A percentile compares a stretch with the other conserved stretches of the same genome.
Conservation (phyloP, 2,113 vertebrate genomes). For the Bubalus kerabau region DNA sequence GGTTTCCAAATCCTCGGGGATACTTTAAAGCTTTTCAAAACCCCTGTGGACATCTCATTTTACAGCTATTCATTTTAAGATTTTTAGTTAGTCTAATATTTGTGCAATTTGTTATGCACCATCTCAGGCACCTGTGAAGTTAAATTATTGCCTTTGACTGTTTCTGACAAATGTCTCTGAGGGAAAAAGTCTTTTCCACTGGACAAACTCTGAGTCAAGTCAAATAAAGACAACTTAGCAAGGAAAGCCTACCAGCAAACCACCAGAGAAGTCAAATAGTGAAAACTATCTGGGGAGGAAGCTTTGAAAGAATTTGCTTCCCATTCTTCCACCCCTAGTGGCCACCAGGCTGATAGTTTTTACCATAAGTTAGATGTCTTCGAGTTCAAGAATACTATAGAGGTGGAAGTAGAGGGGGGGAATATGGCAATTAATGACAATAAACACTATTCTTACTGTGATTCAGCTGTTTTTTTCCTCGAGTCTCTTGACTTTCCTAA, state of each 20-base stretch:
- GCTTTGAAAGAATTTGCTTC: neutral
- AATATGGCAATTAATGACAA: neutral
- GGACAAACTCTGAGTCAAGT: neutral
- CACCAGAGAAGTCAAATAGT: neutral
- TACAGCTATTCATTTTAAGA: neutral
- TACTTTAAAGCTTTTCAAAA: neutral
- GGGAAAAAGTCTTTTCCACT: neutral
- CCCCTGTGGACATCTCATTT: neutral
- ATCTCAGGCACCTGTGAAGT: neutral
- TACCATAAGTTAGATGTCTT: neutral
- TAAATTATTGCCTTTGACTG: neutral
- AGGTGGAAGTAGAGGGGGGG: neutral
- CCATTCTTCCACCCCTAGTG: neutral
- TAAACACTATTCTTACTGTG: neutral
- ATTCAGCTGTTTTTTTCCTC: neutral
- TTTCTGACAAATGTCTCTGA: neutral
- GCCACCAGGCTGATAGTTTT: neutral
- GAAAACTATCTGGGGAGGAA: neutral
- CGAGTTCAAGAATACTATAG: neutral
- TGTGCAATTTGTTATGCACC: neutral
- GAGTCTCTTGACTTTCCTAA: neutral
- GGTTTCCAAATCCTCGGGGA: neutral
- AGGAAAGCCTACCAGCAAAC: neutral
- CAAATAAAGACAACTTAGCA: neutral
- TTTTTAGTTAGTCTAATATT: neutral